Percentiles rank a stretch among this genome's conserved stretches.
phyloP scores from a whole-genome alignment of 2,113 vertebrate genomes.

The Redunca redunca region DNA sequence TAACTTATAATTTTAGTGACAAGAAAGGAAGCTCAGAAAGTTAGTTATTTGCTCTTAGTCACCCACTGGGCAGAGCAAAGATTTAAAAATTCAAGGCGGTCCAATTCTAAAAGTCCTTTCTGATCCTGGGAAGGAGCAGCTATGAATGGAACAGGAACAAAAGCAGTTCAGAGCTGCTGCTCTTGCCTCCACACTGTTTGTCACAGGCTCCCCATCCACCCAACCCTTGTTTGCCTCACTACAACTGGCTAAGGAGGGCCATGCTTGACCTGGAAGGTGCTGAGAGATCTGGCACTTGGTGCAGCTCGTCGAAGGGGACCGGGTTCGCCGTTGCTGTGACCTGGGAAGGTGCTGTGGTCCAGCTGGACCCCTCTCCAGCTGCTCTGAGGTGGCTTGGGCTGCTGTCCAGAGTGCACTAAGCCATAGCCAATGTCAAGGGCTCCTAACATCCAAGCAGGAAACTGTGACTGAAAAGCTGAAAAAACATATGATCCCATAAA shows the following conservation, averaged over 20 bases:
- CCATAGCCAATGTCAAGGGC: slow-evolving; percentile 67
- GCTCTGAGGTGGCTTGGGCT: slow-evolving; percentile 57
- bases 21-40: background rate
- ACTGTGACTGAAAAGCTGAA: slow-evolving; percentile 63
- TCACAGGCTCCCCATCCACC: slow-evolving; percentile 42
- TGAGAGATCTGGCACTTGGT: slow-evolving; percentile 57
- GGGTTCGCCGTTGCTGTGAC: slow-evolving; percentile 57
- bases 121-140: background rate
- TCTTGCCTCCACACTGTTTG: slow-evolving; percentile 59
- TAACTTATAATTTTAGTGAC: background rate
- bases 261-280: slow-evolving; percentile 74
- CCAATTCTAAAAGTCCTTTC: background rate
- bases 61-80: background rate
- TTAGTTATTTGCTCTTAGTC: background rate
- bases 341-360: slow-evolving; percentile 68
- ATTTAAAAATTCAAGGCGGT: background rate
- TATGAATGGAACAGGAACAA: background rate
- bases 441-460: slow-evolving; percentile 70
- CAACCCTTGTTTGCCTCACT: slow-evolving; percentile 36
- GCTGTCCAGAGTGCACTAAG: slow-evolving; percentile 48
- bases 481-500: slow-evolving; percentile 69
- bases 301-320: slow-evolving; percentile 64
- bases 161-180: slow-evolving; percentile 64
- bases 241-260: slow-evolving; percentile 67
- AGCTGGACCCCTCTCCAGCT: slow-evolving; percentile 65